These are phyloP conservation scores for Callimorpha dominula DNA, from an alignment of 2,888 invertebrate species.

Conservation along the genomic window DNA sequence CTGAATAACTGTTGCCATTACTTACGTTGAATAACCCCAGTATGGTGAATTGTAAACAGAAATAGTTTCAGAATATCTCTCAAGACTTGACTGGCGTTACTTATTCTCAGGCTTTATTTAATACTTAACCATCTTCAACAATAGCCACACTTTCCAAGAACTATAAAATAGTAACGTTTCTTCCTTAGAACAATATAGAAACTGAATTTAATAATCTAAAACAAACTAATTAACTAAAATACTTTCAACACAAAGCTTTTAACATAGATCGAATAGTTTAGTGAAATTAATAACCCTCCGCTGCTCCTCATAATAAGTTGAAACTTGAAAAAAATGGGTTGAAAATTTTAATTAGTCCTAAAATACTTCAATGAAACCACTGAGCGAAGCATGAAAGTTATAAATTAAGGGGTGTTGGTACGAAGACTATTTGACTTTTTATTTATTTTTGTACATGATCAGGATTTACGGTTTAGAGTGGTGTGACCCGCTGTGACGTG, in stretches of 20 bases:
- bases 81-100: background rate
- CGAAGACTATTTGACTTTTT: constrained; percentile 36
- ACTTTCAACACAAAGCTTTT: constrained; percentile 40
- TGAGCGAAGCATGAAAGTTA: constrained; percentile 64
- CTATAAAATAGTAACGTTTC: background rate
- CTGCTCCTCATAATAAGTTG: constrained; percentile 50
- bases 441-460: constrained; percentile 57
- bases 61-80: background rate
- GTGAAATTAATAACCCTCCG: constrained; percentile 64
- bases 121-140: background rate
- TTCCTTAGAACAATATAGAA: constrained; percentile 26
- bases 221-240: constrained; percentile 42
- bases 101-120: background rate
- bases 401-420: constrained; percentile 67
- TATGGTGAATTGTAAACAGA: background rate
- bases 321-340: constrained; percentile 48
- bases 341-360: constrained; percentile 79
- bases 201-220: constrained; percentile 22
- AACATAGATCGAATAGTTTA: constrained; percentile 66
- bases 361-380: constrained; percentile 79
- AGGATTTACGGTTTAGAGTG: constrained; percentile 72
- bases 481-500: constrained; percentile 57
- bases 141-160: background rate
- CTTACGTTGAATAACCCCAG: background rate
- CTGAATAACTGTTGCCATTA: background rate